A percentile compares a stretch with the other conserved stretches of the same genome.
These are phyloP conservation scores for Diuraphis noxia DNA, from an alignment of 1,140 invertebrate species.

Conservation along the genomic window DNA sequence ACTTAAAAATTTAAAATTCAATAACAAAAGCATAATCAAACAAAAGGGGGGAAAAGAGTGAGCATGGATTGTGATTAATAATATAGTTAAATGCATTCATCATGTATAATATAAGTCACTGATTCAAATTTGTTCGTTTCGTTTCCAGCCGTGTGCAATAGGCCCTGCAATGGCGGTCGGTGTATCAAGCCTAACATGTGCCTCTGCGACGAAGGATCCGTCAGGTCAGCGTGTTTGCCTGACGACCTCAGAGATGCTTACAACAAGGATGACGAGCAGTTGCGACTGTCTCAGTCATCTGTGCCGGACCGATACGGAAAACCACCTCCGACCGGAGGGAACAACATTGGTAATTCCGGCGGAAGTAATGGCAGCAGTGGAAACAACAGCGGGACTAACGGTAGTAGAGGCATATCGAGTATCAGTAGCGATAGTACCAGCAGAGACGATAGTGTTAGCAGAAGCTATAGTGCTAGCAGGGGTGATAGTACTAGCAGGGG, in stretches of 20 bases:
- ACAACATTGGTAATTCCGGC: neutral
- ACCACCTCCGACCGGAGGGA: too few relatives aligned
- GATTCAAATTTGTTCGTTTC: neutral
- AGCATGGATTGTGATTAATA: too few relatives aligned
- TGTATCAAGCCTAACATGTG: constrained; percentile 84
- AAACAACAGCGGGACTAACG: too few relatives aligned
- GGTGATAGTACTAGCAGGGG: neutral
- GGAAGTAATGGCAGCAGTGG: too few relatives aligned
- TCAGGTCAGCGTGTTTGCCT: constrained; percentile 49
- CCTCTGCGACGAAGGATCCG: constrained; percentile 69
- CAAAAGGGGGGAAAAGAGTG: neutral
- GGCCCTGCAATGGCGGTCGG: constrained; percentile 72
- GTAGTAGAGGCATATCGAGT: too few relatives aligned
- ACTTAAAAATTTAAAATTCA: neutral
- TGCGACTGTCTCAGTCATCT: neutral
- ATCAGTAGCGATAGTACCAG: neutral
- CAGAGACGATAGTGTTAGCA: neutral
- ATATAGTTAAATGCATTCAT: too few relatives aligned
- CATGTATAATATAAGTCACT: neutral
- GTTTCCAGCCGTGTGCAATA: constrained; percentile 74
- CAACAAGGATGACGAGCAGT: neutral
- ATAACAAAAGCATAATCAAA: neutral
- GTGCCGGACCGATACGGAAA: neutral
- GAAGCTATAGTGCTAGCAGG: too few relatives aligned
- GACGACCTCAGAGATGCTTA: constrained; percentile 31